Conservation (phyloP, 2,888 invertebrate genomes). For the Venusia cambrica region DNA sequence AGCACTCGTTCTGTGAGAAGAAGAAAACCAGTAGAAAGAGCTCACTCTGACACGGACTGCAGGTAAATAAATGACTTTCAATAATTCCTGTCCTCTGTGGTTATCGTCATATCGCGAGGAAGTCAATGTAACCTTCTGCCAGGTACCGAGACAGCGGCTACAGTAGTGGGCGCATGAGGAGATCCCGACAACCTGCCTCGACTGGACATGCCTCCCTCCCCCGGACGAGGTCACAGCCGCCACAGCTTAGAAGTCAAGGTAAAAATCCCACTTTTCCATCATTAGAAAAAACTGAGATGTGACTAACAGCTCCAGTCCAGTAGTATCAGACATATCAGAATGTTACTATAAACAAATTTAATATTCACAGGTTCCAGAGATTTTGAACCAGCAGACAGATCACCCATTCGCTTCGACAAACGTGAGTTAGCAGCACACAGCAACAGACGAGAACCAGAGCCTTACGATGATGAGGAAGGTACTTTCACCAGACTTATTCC, state of each 20-base stretch:
- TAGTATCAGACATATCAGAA: no score
- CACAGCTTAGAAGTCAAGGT: constrained; percentile 40
- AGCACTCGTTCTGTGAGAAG: constrained; percentile 40
- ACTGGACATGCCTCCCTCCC: constrained; percentile 33
- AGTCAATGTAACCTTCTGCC: no score
- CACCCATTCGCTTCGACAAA: constrained; percentile 22
- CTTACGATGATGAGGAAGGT: constrained; percentile 56
- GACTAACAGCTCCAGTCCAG: no score
- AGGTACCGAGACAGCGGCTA: constrained; percentile 74
- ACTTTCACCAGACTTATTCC: not conserved
- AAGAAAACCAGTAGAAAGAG: constrained; percentile 55
- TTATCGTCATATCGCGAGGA: no score
- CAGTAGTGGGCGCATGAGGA: constrained; percentile 53
- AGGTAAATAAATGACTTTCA: constrained; percentile 74
- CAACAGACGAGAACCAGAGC: constrained; percentile 36
- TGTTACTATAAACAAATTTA: not conserved
- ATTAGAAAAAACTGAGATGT: no score
- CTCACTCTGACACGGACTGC: constrained; percentile 88
- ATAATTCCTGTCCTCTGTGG: no score
- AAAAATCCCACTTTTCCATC: no score
- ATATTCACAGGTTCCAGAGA: constrained; percentile 44
- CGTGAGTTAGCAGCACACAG: no score
- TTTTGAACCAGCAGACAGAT: constrained; percentile 32
- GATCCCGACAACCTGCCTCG: constrained; percentile 32
- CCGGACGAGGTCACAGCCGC: constrained; percentile 56